phyloP scores from a whole-genome alignment of 2,888 invertebrate species.

The Eupithecia tripunctaria region DNA sequence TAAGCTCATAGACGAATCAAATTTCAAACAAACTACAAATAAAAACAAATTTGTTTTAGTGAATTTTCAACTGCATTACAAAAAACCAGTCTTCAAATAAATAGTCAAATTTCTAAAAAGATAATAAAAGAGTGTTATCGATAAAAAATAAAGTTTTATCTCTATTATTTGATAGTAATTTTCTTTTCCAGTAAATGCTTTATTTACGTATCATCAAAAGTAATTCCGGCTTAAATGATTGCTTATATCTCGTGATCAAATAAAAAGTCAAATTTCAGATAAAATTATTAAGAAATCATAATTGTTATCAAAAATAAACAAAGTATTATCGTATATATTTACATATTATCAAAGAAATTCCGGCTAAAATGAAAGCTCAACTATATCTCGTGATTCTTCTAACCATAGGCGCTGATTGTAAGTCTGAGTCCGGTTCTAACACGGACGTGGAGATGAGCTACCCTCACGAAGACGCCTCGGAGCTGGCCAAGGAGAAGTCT shows the following conservation, averaged over 20 bases:
- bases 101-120: not conserved
- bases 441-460: conserved; percentile 67
- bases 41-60: too few relatives aligned
- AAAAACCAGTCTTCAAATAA: too few relatives aligned
- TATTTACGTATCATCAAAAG: too few relatives aligned
- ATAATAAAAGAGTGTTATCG: too few relatives aligned
- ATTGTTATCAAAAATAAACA: too few relatives aligned
- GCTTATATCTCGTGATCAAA: too few relatives aligned
- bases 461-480: conserved; percentile 65
- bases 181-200: too few relatives aligned
- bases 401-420: conserved; percentile 57
- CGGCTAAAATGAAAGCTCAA: not conserved
- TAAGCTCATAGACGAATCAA: not conserved
- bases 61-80: too few relatives aligned
- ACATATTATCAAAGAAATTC: not conserved
- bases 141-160: too few relatives aligned
- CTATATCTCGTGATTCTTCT: conserved; percentile 17
- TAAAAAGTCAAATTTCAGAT: not conserved
- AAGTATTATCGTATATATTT: not conserved
- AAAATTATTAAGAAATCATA: not conserved
- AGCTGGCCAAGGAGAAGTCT: conserved; percentile 68
- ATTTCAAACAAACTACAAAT: not conserved
- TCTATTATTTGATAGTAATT: too few relatives aligned
- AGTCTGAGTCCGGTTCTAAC: conserved; percentile 68
- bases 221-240: too few relatives aligned